Evolutionary conservation across 2,888 invertebrate genomes (phyloP).

Genomic region (Drosophila birchii): DNA sequence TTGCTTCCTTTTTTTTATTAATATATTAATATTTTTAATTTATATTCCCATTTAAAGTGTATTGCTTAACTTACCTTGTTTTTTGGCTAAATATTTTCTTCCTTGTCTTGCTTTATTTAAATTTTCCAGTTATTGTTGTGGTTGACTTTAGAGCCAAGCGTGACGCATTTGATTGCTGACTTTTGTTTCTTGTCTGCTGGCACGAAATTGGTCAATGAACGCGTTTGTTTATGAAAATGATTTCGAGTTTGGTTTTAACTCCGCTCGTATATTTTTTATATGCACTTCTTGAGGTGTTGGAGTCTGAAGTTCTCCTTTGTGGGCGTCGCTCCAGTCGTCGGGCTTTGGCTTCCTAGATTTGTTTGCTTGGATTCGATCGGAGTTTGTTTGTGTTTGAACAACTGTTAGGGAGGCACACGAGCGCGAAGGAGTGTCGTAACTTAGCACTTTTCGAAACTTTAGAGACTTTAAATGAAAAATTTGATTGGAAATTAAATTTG

Average conservation of each 20-base stretch:
- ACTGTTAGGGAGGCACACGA: constrained; percentile 27
- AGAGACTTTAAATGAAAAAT: background rate
- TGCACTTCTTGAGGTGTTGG: constrained; percentile 20
- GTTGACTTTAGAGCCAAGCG: constrained; percentile 50
- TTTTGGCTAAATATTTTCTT: constrained; percentile 3
- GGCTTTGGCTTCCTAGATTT: constrained; percentile 27
- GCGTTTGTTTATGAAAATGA: constrained; percentile 61
- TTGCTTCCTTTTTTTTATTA: background rate
- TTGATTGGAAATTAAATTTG: constrained; percentile 1
- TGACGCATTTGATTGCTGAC: constrained; percentile 59
- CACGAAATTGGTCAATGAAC: constrained; percentile 71
- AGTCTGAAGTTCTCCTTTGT: constrained; percentile 26
- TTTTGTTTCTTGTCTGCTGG: constrained; percentile 48
- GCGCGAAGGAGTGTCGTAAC: constrained; percentile 1
- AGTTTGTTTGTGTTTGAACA: constrained; percentile 5
- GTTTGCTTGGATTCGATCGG: background rate
- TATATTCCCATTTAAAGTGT: background rate
- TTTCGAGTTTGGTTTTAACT: constrained; percentile 24
- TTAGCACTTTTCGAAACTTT: background rate
- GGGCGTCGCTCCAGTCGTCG: constrained; percentile 14
- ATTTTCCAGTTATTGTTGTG: constrained; percentile 41
- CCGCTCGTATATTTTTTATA: constrained; percentile 21
- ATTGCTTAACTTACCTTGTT: constrained; percentile 16
- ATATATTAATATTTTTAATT: background rate
- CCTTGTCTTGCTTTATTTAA: constrained; percentile 42